Percentiles rank a stretch among this genome's conserved stretches.
These are phyloP conservation scores for Aphaenogaster rudis DNA, from an alignment of 1,140 invertebrate genomes.

Conservation along the genomic window DNA sequence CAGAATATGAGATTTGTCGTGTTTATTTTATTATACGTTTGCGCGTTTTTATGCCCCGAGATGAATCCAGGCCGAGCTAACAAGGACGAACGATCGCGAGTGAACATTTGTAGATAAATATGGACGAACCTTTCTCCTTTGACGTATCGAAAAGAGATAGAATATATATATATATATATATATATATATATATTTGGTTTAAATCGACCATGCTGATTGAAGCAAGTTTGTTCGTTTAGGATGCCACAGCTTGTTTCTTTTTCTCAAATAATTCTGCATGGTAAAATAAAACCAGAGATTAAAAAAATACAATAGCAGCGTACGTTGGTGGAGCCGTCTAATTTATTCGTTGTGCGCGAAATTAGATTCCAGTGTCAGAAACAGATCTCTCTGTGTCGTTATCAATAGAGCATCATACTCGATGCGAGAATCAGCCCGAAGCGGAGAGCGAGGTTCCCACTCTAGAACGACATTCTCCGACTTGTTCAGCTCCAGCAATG, in stretches of 20 bases:
- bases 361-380: background rate
- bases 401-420: background rate
- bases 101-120: background rate
- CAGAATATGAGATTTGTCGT: background rate
- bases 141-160: background rate
- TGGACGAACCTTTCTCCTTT: background rate
- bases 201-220: too few species aligned
- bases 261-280: background rate
- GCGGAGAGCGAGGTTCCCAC: conserved; percentile 17
- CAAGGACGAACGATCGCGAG: background rate
- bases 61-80: background rate
- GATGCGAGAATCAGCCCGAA: background rate
- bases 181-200: too few species aligned
- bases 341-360: background rate
- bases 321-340: background rate
- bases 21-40: background rate
- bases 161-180: background rate
- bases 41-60: background rate
- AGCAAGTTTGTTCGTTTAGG: background rate
- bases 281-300: too few species aligned
- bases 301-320: too few species aligned
- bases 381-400: background rate
- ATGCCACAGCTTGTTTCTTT: background rate
- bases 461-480: conserved; percentile 29
- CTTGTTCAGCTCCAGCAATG: conserved; percentile 49